Percentiles rank a stretch among this genome's conserved stretches.
Conservation (phyloP, 2,797 vertebrate species). For the Crocodylus rhombifer region DNA sequence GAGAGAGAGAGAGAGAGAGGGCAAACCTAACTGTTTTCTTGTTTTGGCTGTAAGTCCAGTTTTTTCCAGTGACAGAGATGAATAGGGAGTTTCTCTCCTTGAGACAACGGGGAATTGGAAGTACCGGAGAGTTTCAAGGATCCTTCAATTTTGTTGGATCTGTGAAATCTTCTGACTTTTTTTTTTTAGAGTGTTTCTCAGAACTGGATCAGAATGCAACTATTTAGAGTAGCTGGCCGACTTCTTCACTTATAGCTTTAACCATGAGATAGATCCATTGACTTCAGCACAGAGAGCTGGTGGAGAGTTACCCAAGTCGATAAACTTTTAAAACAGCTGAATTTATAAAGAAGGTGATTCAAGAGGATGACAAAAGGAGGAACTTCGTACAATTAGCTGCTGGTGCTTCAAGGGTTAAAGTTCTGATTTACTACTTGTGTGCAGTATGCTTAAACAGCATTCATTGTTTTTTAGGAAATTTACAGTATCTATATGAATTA, state of each 20-base stretch:
- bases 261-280: background rate
- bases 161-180: constrained; percentile 4
- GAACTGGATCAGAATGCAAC: background rate
- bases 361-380: background rate
- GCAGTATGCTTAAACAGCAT: background rate
- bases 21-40: constrained; percentile 33
- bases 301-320: constrained; percentile 52
- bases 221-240: background rate
- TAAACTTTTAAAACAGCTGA: constrained; percentile 51
- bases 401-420: background rate
- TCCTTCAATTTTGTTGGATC: background rate
- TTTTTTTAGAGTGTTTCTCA: background rate
- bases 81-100: background rate
- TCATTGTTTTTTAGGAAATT: constrained; percentile 16
- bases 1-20: background rate
- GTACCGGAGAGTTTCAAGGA: constrained; percentile 8
- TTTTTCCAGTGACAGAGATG: constrained; percentile 28
- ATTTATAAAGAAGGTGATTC: constrained; percentile 48
- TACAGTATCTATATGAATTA: constrained; percentile 55
- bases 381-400: background rate
- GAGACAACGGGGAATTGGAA: background rate
- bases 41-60: constrained; percentile 3
- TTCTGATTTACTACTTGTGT: background rate
- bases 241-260: constrained; percentile 9
- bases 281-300: constrained; percentile 22